These are phyloP conservation scores for Corythornis cristatus DNA, from an alignment of 2,113 vertebrate genomes.

Conservation along the genomic window DNA sequence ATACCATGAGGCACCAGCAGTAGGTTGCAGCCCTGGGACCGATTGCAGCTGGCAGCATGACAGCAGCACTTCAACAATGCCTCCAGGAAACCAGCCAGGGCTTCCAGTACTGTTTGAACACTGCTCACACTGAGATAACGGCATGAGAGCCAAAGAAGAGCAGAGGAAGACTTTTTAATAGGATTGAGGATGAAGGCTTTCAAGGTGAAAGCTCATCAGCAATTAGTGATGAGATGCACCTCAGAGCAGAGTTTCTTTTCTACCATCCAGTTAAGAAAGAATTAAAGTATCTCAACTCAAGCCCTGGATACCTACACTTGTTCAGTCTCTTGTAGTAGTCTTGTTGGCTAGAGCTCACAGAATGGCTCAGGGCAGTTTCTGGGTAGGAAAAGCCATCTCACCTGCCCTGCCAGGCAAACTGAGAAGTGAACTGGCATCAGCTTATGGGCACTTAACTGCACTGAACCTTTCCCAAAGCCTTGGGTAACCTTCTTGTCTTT, in stretches of 20 bases:
- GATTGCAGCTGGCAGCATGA: neutral
- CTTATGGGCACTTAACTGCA: neutral
- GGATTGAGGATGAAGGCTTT: neutral
- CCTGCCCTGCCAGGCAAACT: neutral
- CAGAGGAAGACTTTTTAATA: neutral
- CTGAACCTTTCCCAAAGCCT: neutral
- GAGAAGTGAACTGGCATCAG: neutral
- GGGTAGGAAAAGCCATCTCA: neutral
- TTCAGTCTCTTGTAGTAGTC: neutral
- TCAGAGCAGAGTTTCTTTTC: neutral
- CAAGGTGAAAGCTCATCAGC: neutral
- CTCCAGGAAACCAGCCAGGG: neutral
- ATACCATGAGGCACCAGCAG: neutral
- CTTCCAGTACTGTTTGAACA: constrained; percentile 12
- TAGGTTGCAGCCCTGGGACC: neutral
- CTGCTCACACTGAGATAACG: neutral
- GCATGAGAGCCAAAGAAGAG: neutral
- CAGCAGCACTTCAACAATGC: neutral
- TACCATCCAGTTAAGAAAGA: neutral
- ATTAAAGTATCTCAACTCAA: neutral
- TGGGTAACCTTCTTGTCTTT: neutral
- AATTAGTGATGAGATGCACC: neutral
- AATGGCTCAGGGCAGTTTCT: neutral
- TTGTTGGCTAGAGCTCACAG: neutral
- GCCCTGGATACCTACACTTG: neutral